Conservation (phyloP, 1,140 invertebrate species). For the Planococcus citri region DNA sequence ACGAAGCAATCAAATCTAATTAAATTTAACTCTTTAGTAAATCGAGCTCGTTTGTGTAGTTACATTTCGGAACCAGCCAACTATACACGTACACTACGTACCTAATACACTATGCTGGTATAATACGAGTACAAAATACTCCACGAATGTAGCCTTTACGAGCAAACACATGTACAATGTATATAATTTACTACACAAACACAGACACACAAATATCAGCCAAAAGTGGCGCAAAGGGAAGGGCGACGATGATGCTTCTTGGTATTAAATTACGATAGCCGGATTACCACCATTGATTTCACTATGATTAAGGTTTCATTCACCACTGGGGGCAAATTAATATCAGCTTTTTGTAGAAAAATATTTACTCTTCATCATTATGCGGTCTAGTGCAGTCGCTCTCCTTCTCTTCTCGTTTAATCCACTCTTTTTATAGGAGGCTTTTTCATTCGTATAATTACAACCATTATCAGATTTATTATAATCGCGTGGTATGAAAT, state of each 20-base stretch:
- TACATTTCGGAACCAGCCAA: neutral
- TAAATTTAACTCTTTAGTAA: neutral
- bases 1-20: neutral
- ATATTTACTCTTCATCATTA: slow-evolving; percentile 18
- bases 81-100: too few relatives aligned
- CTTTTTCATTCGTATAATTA: too few relatives aligned
- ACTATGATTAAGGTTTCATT: slow-evolving; percentile 18
- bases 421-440: too few relatives aligned
- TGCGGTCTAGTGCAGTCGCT: neutral
- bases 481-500: too few relatives aligned
- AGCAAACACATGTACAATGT: neutral
- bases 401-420: too few relatives aligned
- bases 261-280: slow-evolving; percentile 20
- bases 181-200: too few relatives aligned
- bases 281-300: slow-evolving; percentile 20
- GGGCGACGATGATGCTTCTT: slow-evolving; percentile 10
- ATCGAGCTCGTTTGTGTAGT: neutral
- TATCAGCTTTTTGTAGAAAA: slow-evolving; percentile 11
- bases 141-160: neutral
- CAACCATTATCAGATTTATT: too few relatives aligned
- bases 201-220: too few relatives aligned
- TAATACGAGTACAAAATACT: neutral
- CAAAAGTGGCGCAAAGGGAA: neutral
- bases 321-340: slow-evolving; percentile 16
- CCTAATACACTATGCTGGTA: too few relatives aligned